Conservation (phyloP, 1,140 invertebrate species). For the Diploscapter pachys region DNA sequence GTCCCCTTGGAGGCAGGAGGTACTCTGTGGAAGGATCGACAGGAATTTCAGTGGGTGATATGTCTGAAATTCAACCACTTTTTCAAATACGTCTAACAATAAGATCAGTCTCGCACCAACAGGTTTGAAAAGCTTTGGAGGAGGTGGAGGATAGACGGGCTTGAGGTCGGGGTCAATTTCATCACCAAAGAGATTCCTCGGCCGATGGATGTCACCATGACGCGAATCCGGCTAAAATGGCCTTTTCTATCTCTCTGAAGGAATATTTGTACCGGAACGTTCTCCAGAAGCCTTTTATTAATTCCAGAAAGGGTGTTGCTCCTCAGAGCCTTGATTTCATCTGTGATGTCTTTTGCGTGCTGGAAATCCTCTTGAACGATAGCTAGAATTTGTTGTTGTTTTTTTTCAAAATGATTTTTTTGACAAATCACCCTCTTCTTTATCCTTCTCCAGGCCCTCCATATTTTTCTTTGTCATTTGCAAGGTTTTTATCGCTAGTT, state of each 20-base stretch:
- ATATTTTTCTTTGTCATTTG: no score
- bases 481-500: no score
- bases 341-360: slow-evolving; percentile 28
- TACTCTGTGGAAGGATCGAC: slow-evolving; percentile 13
- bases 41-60: slow-evolving; percentile 11
- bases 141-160: neutral
- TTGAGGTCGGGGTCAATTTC: neutral
- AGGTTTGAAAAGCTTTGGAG: slow-evolving; percentile 27
- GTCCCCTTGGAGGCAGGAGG: slow-evolving; percentile 12
- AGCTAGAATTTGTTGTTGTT: no score
- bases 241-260: neutral
- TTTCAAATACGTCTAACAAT: neutral
- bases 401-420: no score
- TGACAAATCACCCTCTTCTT: no score
- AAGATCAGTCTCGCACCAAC: slow-evolving; percentile 2
- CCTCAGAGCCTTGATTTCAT: slow-evolving; percentile 35
- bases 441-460: no score
- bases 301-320: slow-evolving; percentile 24
- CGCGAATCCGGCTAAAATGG: neutral
- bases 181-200: slow-evolving; percentile 5
- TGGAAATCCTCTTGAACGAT: slow-evolving; percentile 27
- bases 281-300: slow-evolving; percentile 23
- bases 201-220: slow-evolving; percentile 16
- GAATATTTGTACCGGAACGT: slow-evolving; percentile 16
- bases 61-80: neutral